Evolutionary conservation across 2,888 invertebrate species (phyloP).

Genomic region (Callyntrura guangdongensis): DNA sequence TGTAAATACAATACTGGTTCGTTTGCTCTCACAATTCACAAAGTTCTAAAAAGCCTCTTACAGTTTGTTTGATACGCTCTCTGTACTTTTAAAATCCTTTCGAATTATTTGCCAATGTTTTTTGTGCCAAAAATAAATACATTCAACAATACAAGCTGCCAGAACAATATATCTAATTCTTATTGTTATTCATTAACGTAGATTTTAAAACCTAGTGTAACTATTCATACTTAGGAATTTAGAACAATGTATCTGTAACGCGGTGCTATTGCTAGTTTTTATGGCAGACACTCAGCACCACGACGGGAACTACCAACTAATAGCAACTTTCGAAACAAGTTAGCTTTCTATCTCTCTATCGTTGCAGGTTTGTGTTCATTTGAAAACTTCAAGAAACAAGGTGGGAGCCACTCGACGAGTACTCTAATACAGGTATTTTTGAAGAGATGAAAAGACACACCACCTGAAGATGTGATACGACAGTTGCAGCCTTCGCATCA

Average conservation of each 20-base stretch:
- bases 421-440: constrained; percentile 48
- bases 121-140: not conserved
- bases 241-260: not conserved
- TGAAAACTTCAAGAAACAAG: not conserved
- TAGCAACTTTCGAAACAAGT: not conserved
- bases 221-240: not conserved
- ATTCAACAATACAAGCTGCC: not conserved
- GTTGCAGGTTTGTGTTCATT: not conserved
- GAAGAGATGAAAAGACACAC: constrained; percentile 56
- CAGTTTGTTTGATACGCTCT: not conserved
- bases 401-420: not conserved
- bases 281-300: not conserved
- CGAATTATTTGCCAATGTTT: not conserved
- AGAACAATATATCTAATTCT: no score
- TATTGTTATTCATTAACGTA: no score
- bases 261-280: not conserved
- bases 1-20: not conserved
- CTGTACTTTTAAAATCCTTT: not conserved
- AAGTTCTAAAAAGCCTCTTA: not conserved
- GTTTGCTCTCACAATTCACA: not conserved
- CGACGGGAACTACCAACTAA: not conserved
- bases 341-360: not conserved
- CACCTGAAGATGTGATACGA: constrained; percentile 62
- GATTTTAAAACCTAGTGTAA: not conserved
- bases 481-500: constrained; percentile 70